Conservation (phyloP, 2,113 vertebrate species). For the Stegastes partitus region DNA sequence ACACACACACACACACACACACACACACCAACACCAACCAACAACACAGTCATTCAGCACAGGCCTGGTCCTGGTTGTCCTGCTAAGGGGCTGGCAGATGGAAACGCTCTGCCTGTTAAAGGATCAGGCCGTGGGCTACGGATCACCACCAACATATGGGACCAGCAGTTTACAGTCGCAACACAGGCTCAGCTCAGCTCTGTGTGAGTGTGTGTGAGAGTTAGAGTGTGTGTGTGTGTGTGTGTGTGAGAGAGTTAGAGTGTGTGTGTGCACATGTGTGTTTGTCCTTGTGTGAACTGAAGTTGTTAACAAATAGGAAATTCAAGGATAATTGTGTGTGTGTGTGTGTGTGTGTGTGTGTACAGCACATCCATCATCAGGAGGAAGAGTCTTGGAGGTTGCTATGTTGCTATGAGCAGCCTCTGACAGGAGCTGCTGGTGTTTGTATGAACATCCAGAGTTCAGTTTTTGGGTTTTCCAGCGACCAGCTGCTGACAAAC, state of each 20-base stretch:
- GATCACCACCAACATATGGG: conserved; percentile 73
- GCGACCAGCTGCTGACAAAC: not conserved
- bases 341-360: not conserved
- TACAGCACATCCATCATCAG: not conserved
- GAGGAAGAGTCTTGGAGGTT: conserved; percentile 17
- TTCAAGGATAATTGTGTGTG: not conserved
- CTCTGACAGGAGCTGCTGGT: not conserved
- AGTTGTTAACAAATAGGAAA: conserved; percentile 12
- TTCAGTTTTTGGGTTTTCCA: not conserved
- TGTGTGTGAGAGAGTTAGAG: no score
- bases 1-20: conserved; percentile 26
- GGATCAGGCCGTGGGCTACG: conserved; percentile 65
- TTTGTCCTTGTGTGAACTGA: not conserved
- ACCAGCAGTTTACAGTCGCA: conserved; percentile 48
- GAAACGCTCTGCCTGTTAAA: conserved; percentile 70
- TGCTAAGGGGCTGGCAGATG: conserved; percentile 72
- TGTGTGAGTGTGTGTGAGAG: not conserved
- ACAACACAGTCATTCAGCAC: conserved; percentile 52
- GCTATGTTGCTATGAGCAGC: conserved; percentile 6
- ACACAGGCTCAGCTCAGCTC: conserved; percentile 32
- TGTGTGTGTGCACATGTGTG: not conserved
- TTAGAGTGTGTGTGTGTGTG: no score
- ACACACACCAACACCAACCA: not conserved
- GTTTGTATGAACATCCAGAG: not conserved
- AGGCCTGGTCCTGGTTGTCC: conserved; percentile 60